phyloP scores from a whole-genome alignment of 2,888 invertebrate genomes.

The Oscheius onirici region DNA sequence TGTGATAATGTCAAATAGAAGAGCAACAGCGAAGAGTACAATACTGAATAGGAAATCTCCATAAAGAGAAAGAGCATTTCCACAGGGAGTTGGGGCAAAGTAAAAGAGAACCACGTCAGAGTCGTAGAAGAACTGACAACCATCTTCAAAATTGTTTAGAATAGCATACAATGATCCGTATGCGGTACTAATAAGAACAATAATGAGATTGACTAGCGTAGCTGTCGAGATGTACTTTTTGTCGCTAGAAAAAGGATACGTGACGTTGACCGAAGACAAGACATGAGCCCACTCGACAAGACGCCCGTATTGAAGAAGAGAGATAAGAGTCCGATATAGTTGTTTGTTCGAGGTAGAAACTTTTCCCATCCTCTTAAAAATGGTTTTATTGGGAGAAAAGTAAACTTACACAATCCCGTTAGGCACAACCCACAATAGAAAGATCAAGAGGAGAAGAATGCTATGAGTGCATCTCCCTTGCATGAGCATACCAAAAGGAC shows the following conservation, averaged over 20 bases:
- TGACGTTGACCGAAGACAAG: slow-evolving; percentile 11
- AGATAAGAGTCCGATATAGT: background rate
- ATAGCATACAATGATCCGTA: background rate
- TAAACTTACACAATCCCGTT: background rate
- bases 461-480: slow-evolving; percentile 4
- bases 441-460: background rate
- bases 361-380: background rate
- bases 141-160: background rate
- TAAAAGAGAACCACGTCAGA: slow-evolving; percentile 1
- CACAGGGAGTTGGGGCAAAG: background rate
- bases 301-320: background rate
- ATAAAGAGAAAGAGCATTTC: background rate
- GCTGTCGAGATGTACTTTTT: background rate
- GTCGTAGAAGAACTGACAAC: slow-evolving; percentile 1
- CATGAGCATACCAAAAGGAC: slow-evolving; percentile 9
- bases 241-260: slow-evolving; percentile 5
- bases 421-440: background rate
- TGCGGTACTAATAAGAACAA: background rate
- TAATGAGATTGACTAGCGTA: background rate
- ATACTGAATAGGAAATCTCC: background rate
- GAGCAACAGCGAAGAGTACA: background rate
- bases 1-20: slow-evolving; percentile 7
- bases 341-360: background rate
- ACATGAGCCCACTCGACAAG: background rate
- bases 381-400: background rate